Conservation (phyloP, 92 coral and sea anemone genomes). For the Epizoanthus stellaris region DNA sequence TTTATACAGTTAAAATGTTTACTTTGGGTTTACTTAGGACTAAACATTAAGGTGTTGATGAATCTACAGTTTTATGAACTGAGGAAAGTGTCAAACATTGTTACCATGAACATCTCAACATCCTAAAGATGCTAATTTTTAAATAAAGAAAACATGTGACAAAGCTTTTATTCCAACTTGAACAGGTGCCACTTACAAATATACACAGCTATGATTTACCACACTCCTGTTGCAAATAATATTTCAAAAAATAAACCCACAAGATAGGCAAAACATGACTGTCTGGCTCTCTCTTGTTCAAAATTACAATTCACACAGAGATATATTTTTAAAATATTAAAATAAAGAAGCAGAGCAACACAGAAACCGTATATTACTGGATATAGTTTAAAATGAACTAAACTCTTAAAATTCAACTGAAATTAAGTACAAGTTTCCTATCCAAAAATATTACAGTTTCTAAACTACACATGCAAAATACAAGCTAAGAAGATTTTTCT, state of each 20-base stretch:
- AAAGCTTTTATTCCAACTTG: neutral
- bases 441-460: neutral
- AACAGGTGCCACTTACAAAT: neutral
- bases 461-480: neutral
- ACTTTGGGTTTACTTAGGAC: neutral
- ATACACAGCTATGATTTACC: neutral
- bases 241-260: neutral
- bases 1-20: constrained; percentile 13
- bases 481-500: neutral
- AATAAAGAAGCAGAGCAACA: neutral
- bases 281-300: neutral
- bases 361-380: neutral
- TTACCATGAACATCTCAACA: neutral
- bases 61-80: neutral
- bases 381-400: neutral
- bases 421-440: neutral
- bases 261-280: neutral
- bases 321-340: too few species aligned
- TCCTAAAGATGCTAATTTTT: neutral
- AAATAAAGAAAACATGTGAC: neutral
- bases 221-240: neutral
- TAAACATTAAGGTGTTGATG: constrained; percentile 1
- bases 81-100: neutral
- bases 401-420: neutral
- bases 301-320: neutral